Conservation (phyloP, 1,140 invertebrate species). For the Bombyx mandarina region DNA sequence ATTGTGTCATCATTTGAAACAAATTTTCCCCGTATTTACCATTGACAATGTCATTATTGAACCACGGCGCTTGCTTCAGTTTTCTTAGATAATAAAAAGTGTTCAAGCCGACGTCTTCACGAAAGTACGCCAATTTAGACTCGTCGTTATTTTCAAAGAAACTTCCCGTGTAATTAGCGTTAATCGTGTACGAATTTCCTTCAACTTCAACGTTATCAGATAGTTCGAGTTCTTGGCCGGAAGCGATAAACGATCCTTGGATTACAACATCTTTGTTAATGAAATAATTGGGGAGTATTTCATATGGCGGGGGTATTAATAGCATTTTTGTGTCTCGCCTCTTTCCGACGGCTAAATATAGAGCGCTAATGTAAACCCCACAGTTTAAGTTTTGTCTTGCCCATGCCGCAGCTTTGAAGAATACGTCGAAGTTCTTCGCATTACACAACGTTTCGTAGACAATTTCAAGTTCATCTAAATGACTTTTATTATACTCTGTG, state of each 20-base stretch:
- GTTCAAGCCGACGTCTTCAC: slow-evolving; percentile 58
- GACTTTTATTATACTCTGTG: slow-evolving; percentile 42
- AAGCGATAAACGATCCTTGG: slow-evolving; percentile 37
- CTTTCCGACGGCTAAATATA: slow-evolving; percentile 63
- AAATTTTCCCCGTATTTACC: slow-evolving; percentile 33
- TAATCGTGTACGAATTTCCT: slow-evolving; percentile 47
- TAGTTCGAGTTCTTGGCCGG: slow-evolving; percentile 18
- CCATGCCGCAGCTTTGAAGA: slow-evolving; percentile 65
- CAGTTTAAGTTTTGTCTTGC: slow-evolving; percentile 70
- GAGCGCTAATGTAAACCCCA: slow-evolving; percentile 64
- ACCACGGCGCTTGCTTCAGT: slow-evolving; percentile 32
- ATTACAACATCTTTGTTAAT: slow-evolving; percentile 54
- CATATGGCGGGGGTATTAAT: slow-evolving; percentile 68
- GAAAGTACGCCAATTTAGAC: slow-evolving; percentile 49
- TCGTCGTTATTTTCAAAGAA: slow-evolving; percentile 35
- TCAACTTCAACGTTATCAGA: slow-evolving; percentile 34
- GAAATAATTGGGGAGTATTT: slow-evolving; percentile 70
- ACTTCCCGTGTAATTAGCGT: slow-evolving; percentile 48
- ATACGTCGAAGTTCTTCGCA: slow-evolving; percentile 53
- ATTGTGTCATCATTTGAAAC: slow-evolving; percentile 47
- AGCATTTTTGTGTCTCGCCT: slow-evolving; percentile 68
- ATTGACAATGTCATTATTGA: slow-evolving; percentile 19
- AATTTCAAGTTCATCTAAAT: slow-evolving; percentile 42
- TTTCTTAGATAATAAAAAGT: slow-evolving; percentile 48
- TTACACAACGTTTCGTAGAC: slow-evolving; percentile 72